These are phyloP conservation scores for Progne subis DNA, from an alignment of 2,113 vertebrate genomes.

Conservation along the genomic window DNA sequence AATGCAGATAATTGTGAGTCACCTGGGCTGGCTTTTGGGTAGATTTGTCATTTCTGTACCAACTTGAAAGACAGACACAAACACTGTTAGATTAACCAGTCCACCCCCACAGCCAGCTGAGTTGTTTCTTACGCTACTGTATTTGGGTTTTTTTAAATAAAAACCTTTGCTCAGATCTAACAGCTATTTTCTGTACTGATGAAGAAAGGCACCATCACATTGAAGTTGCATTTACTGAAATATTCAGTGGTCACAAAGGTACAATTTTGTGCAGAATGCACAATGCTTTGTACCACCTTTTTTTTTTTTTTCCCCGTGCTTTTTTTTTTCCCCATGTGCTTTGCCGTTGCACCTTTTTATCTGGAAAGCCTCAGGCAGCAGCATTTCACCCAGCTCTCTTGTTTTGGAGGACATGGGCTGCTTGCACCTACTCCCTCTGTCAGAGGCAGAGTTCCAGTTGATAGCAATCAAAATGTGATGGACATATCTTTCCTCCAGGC, in stretches of 20 bases:
- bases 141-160: background rate
- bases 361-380: background rate
- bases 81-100: background rate
- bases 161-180: background rate
- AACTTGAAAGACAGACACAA: background rate
- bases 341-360: background rate
- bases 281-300: background rate
- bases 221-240: background rate
- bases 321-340: background rate
- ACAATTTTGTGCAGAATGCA: background rate
- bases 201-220: background rate
- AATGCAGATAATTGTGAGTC: conserved; percentile 4
- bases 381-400: background rate
- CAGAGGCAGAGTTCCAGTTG: background rate
- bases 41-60: background rate
- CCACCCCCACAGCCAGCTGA: background rate
- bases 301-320: background rate
- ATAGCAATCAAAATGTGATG: background rate
- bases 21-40: background rate
- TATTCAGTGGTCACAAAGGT: background rate
- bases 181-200: background rate
- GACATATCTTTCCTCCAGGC: background rate
- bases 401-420: background rate
- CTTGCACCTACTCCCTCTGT: background rate
- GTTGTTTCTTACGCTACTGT: background rate